A percentile compares a stretch with the other conserved stretches of the same genome.
Evolutionary conservation across 2,797 vertebrate species (phyloP).

Genomic region (Enteromius viviparus): DNA sequence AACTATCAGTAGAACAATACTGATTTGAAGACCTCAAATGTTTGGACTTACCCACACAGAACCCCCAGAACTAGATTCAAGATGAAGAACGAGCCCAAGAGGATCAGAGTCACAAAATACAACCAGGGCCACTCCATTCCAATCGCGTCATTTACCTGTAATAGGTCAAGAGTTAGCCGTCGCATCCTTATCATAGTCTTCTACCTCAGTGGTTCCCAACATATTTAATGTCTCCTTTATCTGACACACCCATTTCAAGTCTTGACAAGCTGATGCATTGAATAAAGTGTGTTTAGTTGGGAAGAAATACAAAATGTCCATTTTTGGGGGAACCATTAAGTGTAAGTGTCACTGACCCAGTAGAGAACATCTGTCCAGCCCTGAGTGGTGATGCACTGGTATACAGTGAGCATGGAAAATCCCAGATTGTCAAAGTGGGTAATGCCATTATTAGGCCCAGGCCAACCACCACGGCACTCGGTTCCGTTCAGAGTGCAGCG

Average conservation of each 20-base stretch:
- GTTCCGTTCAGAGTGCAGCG: conserved; percentile 87
- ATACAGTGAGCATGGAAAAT: conserved; percentile 94
- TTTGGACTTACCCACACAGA: conserved; percentile 85
- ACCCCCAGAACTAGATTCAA: conserved; percentile 93
- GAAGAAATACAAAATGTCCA: not conserved
- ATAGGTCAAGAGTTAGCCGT: not conserved
- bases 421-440: conserved; percentile 95
- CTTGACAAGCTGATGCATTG: not conserved
- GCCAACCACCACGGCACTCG: conserved; percentile 86
- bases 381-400: conserved; percentile 95
- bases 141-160: conserved; percentile 91
- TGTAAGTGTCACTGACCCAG: conserved; percentile 78
- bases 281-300: not conserved
- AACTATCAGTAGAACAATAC: not conserved
- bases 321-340: not conserved
- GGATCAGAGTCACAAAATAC: conserved; percentile 91
- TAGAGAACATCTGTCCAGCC: conserved; percentile 94
- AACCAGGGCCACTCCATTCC: conserved; percentile 97
- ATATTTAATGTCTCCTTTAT: not conserved
- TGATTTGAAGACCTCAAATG: not conserved
- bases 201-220: not conserved
- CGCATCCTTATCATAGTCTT: not conserved
- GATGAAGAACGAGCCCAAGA: conserved; percentile 93
- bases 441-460: conserved; percentile 90
- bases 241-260: not conserved